A percentile compares a stretch with the other conserved stretches of the same genome.
Evolutionary conservation across 2,797 vertebrate species (phyloP).

Genomic region (Poecilia gillii): DNA sequence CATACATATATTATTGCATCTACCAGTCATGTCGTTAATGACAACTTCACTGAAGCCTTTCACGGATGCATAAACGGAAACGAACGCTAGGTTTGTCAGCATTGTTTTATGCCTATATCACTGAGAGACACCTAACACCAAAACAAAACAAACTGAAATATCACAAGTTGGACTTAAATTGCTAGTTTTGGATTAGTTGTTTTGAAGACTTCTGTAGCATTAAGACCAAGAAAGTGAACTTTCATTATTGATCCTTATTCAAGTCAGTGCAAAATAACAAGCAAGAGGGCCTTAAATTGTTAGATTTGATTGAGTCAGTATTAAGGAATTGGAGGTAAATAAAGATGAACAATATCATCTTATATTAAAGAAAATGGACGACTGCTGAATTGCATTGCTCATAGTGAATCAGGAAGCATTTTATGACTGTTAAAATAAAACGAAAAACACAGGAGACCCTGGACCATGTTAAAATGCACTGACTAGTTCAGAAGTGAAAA

Average conservation of each 20-base stretch:
- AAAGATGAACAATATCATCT: constrained; percentile 5
- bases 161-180: constrained; percentile 63
- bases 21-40: constrained; percentile 78
- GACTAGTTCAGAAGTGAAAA: constrained; percentile 55
- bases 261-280: constrained; percentile 89
- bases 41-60: constrained; percentile 72
- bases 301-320: constrained; percentile 5
- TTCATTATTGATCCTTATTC: constrained; percentile 44
- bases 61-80: constrained; percentile 69
- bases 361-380: not conserved
- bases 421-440: constrained; percentile 53
- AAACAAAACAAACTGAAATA: constrained; percentile 33
- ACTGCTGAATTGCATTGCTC: constrained; percentile 36
- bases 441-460: constrained; percentile 43
- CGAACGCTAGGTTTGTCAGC: constrained; percentile 58
- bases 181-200: constrained; percentile 65
- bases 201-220: constrained; percentile 65
- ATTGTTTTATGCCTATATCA: constrained; percentile 58
- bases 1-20: constrained; percentile 86
- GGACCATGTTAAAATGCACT: constrained; percentile 74
- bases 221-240: constrained; percentile 41
- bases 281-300: constrained; percentile 57
- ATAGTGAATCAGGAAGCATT: constrained; percentile 35
- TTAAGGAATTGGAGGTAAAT: not conserved
- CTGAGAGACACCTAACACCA: constrained; percentile 54